Evolutionary conservation across 1,140 invertebrate genomes (phyloP).

Genomic region (Drosophila kanapiae): DNA sequence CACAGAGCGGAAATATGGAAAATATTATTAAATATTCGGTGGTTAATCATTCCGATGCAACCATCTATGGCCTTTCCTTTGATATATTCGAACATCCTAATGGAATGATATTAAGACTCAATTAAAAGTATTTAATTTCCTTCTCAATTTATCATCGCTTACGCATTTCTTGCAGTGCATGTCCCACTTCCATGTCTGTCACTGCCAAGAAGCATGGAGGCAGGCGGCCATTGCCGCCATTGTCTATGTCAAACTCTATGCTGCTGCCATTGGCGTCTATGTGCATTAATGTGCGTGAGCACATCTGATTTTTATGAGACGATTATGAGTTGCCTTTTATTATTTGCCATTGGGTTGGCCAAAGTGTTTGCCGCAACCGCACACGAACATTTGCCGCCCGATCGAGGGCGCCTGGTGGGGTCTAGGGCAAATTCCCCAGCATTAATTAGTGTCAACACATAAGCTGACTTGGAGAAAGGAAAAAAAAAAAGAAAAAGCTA

Average conservation of each 20-base stretch:
- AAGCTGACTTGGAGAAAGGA: constrained; percentile 11
- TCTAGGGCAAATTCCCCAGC: constrained; percentile 6
- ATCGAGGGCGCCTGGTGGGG: background rate
- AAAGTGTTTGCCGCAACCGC: constrained; percentile 70
- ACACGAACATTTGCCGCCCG: constrained; percentile 17
- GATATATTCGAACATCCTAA: background rate
- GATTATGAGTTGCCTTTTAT: constrained; percentile 83
- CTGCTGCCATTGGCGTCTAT: constrained; percentile 31
- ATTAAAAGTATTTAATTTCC: background rate
- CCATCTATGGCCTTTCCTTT: too few relatives aligned
- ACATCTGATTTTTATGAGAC: constrained; percentile 81
- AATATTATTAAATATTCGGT: background rate
- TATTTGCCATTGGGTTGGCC: constrained; percentile 71
- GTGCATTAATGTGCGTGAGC: constrained; percentile 71
- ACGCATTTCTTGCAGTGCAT: background rate
- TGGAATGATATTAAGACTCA: too few relatives aligned
- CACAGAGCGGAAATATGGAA: background rate
- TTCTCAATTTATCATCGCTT: background rate
- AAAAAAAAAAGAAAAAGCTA: background rate
- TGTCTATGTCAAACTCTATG: constrained; percentile 74
- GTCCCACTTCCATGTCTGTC: constrained; percentile 48
- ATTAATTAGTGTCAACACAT: constrained; percentile 47
- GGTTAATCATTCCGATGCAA: background rate
- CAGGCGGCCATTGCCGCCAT: constrained; percentile 50
- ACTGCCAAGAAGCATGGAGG: constrained; percentile 50